phyloP scores from a whole-genome alignment of 2,797 vertebrate species.

The Rhincodon typus region DNA sequence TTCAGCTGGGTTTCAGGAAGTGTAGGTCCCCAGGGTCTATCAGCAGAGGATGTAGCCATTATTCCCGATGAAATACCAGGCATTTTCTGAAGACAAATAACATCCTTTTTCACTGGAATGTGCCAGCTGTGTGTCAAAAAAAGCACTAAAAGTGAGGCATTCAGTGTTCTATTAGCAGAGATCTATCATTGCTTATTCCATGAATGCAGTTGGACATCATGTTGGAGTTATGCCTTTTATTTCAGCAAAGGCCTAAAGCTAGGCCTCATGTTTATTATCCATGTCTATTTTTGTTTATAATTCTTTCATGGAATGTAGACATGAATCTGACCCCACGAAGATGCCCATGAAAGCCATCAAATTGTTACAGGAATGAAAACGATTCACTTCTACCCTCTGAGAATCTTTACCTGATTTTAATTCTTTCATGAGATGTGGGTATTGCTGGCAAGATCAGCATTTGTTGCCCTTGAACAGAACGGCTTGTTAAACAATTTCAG shows the following conservation, averaged over 20 bases:
- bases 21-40: neutral
- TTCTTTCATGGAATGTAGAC: too few species aligned
- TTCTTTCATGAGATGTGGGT: too few species aligned
- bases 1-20: neutral
- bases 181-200: neutral
- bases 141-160: neutral
- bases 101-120: slow-evolving; percentile 26
- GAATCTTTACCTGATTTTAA: too few species aligned
- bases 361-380: too few species aligned
- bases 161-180: neutral
- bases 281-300: too few species aligned
- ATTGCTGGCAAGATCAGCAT: too few species aligned
- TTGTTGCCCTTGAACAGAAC: too few species aligned
- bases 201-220: neutral
- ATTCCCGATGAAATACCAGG: neutral
- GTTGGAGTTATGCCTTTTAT: neutral
- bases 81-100: neutral
- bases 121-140: neutral
- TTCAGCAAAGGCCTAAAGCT: neutral
- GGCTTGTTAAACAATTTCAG: too few species aligned
- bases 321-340: too few species aligned
- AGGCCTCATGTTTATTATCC: neutral
- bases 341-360: too few species aligned
- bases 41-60: neutral
- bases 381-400: too few species aligned